Evolutionary conservation across 1,140 invertebrate species (phyloP).

Genomic region (Chymomyza costata): DNA sequence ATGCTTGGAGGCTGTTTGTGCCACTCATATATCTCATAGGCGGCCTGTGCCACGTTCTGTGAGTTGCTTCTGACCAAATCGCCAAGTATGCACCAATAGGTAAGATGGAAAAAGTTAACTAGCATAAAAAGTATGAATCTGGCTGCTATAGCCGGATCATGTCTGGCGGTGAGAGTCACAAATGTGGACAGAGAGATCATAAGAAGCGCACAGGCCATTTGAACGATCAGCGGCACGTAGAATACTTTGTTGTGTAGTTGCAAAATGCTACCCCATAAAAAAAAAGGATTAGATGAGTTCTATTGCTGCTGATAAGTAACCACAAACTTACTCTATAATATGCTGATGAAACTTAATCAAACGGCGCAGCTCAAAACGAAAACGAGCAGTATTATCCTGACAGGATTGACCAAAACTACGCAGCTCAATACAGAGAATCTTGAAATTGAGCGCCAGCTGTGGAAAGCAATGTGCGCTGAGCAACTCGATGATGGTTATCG

Average conservation of each 20-base stretch:
- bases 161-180: conserved; percentile 17
- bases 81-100: conserved; percentile 36
- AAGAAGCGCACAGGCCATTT: conserved; percentile 31
- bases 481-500: conserved; percentile 11
- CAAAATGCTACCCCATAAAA: conserved; percentile 12
- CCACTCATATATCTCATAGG: conserved; percentile 35
- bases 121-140: conserved; percentile 35
- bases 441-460: conserved; percentile 24
- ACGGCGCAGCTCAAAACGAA: conserved; percentile 9
- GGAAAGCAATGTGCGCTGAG: conserved; percentile 10
- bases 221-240: conserved; percentile 26
- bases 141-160: conserved; percentile 18
- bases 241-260: conserved; percentile 35
- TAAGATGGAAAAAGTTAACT: conserved; percentile 23
- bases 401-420: not conserved
- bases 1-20: not conserved
- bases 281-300: no score
- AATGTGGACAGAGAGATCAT: conserved; percentile 39
- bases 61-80: conserved; percentile 41
- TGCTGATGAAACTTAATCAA: conserved; percentile 26
- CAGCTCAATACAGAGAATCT: conserved; percentile 31
- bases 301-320: no score
- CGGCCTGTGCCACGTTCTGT: conserved; percentile 23
- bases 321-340: conserved; percentile 25
- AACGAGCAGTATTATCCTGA: not conserved